Conservation (phyloP, 2,797 vertebrate genomes). For the Pseudomugil tenellus region DNA sequence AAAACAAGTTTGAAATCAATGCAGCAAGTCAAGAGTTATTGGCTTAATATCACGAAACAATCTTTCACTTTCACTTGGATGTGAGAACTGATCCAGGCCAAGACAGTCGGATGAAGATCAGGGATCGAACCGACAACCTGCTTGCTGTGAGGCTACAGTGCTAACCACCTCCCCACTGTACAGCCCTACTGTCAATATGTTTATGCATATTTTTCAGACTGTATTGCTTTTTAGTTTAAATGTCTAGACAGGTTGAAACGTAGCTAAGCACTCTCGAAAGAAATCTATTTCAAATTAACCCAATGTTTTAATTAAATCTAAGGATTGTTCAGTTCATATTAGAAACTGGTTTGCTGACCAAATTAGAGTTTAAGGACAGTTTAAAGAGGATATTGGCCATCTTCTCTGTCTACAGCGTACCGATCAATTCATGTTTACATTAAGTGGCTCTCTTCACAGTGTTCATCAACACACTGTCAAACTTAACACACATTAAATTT, state of each 20-base stretch:
- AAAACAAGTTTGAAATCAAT: background rate
- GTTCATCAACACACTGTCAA: too few relatives aligned
- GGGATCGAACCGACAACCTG: too few relatives aligned
- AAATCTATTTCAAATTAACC: conserved; percentile 1
- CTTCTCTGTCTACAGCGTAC: background rate
- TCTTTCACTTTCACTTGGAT: background rate
- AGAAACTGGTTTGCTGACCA: background rate
- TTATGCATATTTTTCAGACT: background rate
- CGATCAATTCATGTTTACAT: background rate
- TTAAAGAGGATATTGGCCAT: background rate
- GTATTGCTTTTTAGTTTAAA: background rate
- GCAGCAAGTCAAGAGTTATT: background rate
- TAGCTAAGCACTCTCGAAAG: background rate
- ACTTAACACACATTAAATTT: too few relatives aligned
- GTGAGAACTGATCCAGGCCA: too few relatives aligned
- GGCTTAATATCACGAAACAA: background rate
- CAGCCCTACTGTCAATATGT: background rate
- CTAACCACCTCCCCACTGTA: too few relatives aligned
- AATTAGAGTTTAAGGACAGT: background rate
- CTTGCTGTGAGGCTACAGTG: too few relatives aligned
- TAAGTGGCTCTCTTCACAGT: background rate
- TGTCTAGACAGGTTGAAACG: background rate
- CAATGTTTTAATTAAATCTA: background rate
- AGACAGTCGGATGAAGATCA: too few relatives aligned
- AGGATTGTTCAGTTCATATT: background rate